A percentile compares a stretch with the other conserved stretches of the same genome.
These are phyloP conservation scores for Anneissia japonica DNA, from an alignment of 35 echinoderm and acorn worm genomes.

Conservation along the genomic window DNA sequence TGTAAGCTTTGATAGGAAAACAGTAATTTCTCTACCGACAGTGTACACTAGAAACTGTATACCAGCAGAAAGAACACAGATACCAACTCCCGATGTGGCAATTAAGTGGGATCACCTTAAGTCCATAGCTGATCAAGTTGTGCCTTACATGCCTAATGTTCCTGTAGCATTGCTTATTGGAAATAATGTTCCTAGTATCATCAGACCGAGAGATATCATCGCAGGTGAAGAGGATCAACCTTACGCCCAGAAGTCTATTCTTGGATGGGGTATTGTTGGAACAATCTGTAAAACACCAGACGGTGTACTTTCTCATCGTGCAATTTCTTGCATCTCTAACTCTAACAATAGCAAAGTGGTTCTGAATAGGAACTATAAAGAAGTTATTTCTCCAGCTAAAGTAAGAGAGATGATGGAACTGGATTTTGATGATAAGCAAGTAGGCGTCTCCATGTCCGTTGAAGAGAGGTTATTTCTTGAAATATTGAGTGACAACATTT, in stretches of 20 bases:
- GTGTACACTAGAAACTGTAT: background rate
- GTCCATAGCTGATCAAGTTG: background rate
- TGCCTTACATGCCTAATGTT: constrained; percentile 9
- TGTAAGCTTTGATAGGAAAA: background rate
- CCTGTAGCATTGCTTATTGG: constrained; percentile 21
- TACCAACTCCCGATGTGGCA: constrained; percentile 23
- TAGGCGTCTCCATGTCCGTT: background rate
- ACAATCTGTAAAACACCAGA: background rate
- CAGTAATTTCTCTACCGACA: constrained; percentile 6
- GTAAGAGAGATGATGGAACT: constrained; percentile 16
- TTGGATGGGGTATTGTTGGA: constrained; percentile 53
- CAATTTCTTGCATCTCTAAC: background rate
- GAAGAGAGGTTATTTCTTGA: too few relatives aligned
- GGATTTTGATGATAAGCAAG: constrained; percentile 17
- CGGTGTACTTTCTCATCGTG: background rate
- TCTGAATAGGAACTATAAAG: background rate
- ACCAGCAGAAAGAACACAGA: constrained; percentile 10
- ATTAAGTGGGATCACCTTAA: constrained; percentile 9
- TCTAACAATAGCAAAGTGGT: background rate
- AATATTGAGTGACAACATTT: too few relatives aligned
- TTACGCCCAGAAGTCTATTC: constrained; percentile 29
- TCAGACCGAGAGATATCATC: background rate
- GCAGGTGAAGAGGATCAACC: constrained; percentile 31
- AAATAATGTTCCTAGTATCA: background rate
- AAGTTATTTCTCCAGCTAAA: background rate